These are phyloP conservation scores for Gymnothorax reevesii DNA, from an alignment of 2,797 vertebrate species.

Conservation along the genomic window DNA sequence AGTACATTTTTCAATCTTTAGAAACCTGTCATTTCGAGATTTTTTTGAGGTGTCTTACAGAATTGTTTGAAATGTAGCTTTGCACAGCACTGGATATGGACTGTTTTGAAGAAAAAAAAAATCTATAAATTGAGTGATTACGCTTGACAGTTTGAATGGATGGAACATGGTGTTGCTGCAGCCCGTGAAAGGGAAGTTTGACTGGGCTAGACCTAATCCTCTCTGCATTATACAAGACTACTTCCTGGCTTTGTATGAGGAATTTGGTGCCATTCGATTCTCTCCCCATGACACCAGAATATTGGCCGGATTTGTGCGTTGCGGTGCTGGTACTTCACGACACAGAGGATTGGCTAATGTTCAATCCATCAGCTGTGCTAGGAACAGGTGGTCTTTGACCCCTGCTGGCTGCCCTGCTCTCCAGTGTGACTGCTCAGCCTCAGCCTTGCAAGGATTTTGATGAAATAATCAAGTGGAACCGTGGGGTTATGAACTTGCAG, in stretches of 20 bases:
- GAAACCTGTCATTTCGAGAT: no score
- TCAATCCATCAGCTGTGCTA: constrained; percentile 2
- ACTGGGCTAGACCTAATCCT: background rate
- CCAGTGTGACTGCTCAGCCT: constrained; percentile 23
- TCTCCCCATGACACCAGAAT: background rate
- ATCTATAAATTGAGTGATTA: background rate
- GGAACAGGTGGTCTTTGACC: constrained; percentile 16
- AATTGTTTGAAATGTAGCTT: no score
- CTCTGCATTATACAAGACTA: background rate
- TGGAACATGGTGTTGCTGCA: background rate
- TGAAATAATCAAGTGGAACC: constrained; percentile 38
- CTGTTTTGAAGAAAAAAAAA: background rate
- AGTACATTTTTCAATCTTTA: no score
- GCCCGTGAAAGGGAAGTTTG: background rate
- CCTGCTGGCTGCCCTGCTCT: constrained; percentile 1
- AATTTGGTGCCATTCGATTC: background rate
- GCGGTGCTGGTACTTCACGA: background rate
- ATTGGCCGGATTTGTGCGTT: background rate
- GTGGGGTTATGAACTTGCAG: constrained; percentile 30
- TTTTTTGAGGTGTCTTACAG: no score
- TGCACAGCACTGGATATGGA: background rate
- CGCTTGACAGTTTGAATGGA: background rate
- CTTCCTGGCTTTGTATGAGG: background rate
- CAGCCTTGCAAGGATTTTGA: constrained; percentile 37
- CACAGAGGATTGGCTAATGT: background rate